A percentile compares a stretch with the other conserved stretches of the same genome.
phyloP scores from a whole-genome alignment of 2,113 vertebrate species.

The Capreolus pygargus region DNA sequence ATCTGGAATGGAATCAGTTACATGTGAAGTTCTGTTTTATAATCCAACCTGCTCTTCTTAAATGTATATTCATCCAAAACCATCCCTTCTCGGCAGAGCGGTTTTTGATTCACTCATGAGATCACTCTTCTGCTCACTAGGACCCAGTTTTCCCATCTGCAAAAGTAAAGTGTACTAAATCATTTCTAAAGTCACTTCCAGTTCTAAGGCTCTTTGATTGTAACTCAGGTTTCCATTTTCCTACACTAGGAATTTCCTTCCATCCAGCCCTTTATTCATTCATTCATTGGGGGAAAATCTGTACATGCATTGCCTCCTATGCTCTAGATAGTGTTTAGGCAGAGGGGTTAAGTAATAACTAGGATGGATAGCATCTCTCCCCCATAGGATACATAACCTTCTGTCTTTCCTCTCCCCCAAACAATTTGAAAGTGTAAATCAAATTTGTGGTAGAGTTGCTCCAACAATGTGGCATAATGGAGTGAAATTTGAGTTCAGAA shows the following conservation, averaged over 20 bases:
- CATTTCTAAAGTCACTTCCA: not conserved
- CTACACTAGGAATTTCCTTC: not conserved
- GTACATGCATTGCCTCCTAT: not conserved
- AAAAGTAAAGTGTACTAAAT: not conserved
- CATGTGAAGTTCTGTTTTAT: not conserved
- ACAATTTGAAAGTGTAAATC: not conserved
- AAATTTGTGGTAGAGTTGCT: not conserved
- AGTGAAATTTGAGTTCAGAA: not conserved
- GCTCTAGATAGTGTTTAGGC: not conserved
- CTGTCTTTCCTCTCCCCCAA: not conserved
- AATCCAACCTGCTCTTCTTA: not conserved
- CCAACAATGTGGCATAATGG: not conserved
- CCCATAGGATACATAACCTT: not conserved
- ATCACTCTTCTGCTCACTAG: not conserved
- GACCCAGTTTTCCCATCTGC: not conserved
- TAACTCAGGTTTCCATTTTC: not conserved
- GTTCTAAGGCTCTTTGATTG: not conserved
- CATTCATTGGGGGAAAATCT: not conserved
- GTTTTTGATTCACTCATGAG: not conserved
- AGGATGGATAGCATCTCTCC: not conserved
- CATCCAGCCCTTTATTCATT: not conserved
- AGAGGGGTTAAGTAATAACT: not conserved
- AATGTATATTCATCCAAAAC: not conserved
- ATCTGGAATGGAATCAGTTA: conserved; percentile 9
- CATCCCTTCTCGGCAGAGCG: not conserved